A percentile compares a stretch with the other conserved stretches of the same genome.
Conservation (phyloP, 2,113 vertebrate species). For the Nothobranchius kuhntae region DNA sequence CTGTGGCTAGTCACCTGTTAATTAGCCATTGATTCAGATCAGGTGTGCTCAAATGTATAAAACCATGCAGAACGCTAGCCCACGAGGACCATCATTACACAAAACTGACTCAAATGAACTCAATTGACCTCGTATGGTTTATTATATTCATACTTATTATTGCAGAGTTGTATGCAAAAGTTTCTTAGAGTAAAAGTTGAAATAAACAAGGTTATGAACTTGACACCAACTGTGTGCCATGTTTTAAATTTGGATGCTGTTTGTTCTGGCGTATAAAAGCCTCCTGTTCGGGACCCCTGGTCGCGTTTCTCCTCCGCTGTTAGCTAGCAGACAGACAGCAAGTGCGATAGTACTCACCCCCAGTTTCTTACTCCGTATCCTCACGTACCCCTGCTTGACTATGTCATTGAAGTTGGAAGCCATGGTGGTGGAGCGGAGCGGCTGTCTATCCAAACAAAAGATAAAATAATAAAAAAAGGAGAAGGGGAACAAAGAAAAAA, state of each 20-base stretch:
- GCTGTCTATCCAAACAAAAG: constrained; percentile 34
- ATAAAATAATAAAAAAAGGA: neutral
- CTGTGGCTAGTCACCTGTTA: too few species aligned
- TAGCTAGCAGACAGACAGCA: constrained; percentile 29
- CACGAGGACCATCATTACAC: too few species aligned
- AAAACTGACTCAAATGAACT: too few species aligned
- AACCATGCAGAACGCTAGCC: too few species aligned
- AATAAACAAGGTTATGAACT: constrained; percentile 11
- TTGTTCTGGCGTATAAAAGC: too few species aligned
- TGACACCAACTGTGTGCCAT: constrained; percentile 42
- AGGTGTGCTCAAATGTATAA: too few species aligned
- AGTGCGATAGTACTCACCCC: constrained; percentile 88
- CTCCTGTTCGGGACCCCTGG: too few species aligned
- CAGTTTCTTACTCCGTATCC: constrained; percentile 97
- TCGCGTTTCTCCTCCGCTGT: constrained; percentile 1
- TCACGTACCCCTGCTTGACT: constrained; percentile 98
- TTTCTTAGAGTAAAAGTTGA: neutral
- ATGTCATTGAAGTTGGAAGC: constrained; percentile 99
- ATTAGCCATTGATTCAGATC: too few species aligned
- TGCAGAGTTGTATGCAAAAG: too few species aligned
- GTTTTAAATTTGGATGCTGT: too few species aligned
- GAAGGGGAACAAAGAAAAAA: neutral
- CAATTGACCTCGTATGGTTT: too few species aligned
- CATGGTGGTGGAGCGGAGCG: constrained; percentile 80
- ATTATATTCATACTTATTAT: too few species aligned